These are phyloP conservation scores for Amphilophus citrinellus DNA, from an alignment of 2,113 vertebrate species.

Conservation along the genomic window DNA sequence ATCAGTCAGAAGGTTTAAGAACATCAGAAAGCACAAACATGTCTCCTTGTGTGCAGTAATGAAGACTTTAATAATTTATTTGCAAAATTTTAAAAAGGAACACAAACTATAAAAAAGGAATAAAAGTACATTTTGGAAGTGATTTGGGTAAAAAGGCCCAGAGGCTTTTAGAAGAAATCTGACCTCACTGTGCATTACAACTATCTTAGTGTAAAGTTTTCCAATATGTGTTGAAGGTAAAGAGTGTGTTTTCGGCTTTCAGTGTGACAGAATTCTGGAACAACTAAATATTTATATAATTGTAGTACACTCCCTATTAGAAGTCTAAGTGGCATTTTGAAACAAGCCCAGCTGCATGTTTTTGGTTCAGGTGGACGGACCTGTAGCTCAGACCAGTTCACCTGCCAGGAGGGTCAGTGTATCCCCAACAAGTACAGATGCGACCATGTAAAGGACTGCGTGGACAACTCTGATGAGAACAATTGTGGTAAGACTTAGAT, in stretches of 20 bases:
- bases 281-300: neutral
- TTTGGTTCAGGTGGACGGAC: slow-evolving; percentile 49
- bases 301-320: neutral
- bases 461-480: slow-evolving; percentile 80
- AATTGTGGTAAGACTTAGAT: slow-evolving; percentile 75
- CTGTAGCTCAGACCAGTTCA: slow-evolving; percentile 78
- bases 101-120: neutral
- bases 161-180: neutral
- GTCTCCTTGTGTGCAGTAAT: neutral
- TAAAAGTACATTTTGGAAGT: neutral
- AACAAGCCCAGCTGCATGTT: neutral
- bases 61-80: neutral
- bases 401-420: slow-evolving; percentile 80
- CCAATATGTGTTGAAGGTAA: no score
- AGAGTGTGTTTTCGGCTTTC: neutral
- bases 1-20: neutral
- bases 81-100: neutral
- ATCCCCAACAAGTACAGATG: slow-evolving; percentile 76
- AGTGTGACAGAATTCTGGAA: neutral
- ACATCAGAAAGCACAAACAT: neutral
- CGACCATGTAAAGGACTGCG: slow-evolving; percentile 77
- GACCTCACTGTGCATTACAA: no score
- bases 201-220: no score
- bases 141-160: neutral
- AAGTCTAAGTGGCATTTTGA: neutral